These are phyloP conservation scores for Mungos mungo DNA, from an alignment of 2,113 vertebrate genomes.

Conservation along the genomic window DNA sequence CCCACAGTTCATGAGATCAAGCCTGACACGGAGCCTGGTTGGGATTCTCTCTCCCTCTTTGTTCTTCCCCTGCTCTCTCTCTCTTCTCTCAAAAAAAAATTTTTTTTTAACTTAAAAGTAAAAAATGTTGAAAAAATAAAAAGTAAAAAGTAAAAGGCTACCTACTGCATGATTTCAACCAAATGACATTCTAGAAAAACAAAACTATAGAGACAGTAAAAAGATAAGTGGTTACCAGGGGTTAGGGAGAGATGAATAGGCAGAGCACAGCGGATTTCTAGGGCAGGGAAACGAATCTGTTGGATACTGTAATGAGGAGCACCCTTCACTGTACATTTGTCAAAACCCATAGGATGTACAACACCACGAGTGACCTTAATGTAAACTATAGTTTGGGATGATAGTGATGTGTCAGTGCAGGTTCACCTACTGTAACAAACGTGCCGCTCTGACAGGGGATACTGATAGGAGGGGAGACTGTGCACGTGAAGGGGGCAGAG, in stretches of 20 bases:
- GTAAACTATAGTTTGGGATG: neutral
- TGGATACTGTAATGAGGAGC: neutral
- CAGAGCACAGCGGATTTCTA: neutral
- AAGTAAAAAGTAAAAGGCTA: neutral
- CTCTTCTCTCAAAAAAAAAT: no score
- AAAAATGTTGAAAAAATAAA: no score
- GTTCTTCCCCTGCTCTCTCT: no score
- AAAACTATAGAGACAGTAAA: neutral
- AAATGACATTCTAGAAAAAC: neutral
- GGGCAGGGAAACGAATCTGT: neutral
- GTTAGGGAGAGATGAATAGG: rapidly evolving
- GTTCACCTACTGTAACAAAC: neutral
- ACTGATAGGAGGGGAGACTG: neutral
- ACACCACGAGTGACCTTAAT: neutral
- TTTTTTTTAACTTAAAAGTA: no score
- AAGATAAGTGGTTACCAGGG: neutral
- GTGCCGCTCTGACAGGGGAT: neutral
- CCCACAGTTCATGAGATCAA: no score
- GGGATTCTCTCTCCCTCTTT: no score
- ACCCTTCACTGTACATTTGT: neutral
- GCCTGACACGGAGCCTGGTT: no score
- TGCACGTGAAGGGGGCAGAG: neutral
- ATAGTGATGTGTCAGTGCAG: neutral
- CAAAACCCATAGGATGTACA: neutral
- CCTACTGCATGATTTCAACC: neutral